Evolutionary conservation across 2,113 vertebrate species (phyloP), one percentile per base, ranked within the genome.

Genomic region (Bubo scandiacus): DNA sequence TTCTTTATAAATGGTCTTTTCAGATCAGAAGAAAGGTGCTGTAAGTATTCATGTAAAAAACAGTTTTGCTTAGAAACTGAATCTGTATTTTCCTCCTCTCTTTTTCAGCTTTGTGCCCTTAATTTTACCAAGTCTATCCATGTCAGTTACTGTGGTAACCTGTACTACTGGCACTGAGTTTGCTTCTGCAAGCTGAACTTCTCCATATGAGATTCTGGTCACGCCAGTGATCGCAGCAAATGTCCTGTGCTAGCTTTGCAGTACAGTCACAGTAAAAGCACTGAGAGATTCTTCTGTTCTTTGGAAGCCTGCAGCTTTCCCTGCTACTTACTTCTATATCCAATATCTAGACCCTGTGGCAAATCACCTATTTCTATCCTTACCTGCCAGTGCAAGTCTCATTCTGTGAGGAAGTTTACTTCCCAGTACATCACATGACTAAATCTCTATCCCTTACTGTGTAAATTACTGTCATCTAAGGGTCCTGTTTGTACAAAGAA

Each of bases 131-230:
- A 85, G 42, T 62, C 79, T 90, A 5, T 80, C 86, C 49, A 29
- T 85, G 77, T 77, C 92, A 93, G 81, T 94, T 88, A 95, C 90
- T 95, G 78, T 91, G 85, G 89, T 80, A 95, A 91, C 92, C 84
- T 92, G 49, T 75, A 54, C 73, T 80, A 12, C 57, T 80, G 70
- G 29, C 71, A 77, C 58, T 25, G 57, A 57, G 29, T 73, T 90
- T 88, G 51, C 90, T 92, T 70, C 68, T 88, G 65, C 80, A 78
- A 86, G 30, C 54, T 74, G 88, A 86, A 74, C 51, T 92, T 84
- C 73, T 92, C 43, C 57, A 14, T 81, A 36, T 52, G 38, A 82
- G 66, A 92, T 93, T 92, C 93, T 65, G 82, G 49, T 95, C 90
- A 91, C 15, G 5, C 22, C 57, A 74, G 30, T 84, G 77, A 68